Base-by-base conservation (phyloP, 2,113 vertebrate genomes). In the Monopterus albus region DNA sequence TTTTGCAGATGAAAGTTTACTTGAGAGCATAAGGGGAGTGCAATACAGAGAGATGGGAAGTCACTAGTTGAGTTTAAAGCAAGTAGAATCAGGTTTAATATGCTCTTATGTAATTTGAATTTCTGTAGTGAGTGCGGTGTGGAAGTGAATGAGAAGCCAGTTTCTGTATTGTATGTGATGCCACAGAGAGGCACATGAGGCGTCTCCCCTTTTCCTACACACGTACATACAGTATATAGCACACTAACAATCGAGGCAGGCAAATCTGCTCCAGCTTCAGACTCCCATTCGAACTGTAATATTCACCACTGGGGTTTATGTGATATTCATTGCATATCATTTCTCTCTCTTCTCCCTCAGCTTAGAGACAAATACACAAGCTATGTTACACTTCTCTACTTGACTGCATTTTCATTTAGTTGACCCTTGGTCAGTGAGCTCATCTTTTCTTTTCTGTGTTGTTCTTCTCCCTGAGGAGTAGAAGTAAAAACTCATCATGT, bases 31-130 rank as follows among this genome's bases (percentile, higher is more conserved):
- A 58, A 36, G 8, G 29, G 29, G 56, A 61, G 21, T 5, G 35
- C 0, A 0, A 5, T 11, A 10, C 43, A 58, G 7, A 55, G 18
- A 47, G 38, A 50, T 51, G 25, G 46, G 56, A 72, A 82, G 50
- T 87, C 64, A 79, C 87, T 83, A 83, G 52, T 17, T 0, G 45
- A 82, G 73, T 88, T 79, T 75, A 83, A 84, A n/a, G 55, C 76
- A 51, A 70, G 87, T 73, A 84, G 55, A 84, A 83, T 73, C 29
- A 63, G 59, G 58, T 47, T 33, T 58, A 9, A n/a, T 75, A 76
- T 76, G 64, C 76, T 74, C 68, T 83, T 59, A 83, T 73, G 57
- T 82, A 50, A 89, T 90, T 86, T 86, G 50, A 83, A 69, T 86
- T 79, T 79, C 56, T 60, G 38, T 70, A 46, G 53, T 60, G 82